A percentile compares a stretch with the other conserved stretches of the same genome.
These are phyloP conservation scores for Leptatherina wallacei DNA, from an alignment of 2,797 vertebrate species.

Conservation along the genomic window DNA sequence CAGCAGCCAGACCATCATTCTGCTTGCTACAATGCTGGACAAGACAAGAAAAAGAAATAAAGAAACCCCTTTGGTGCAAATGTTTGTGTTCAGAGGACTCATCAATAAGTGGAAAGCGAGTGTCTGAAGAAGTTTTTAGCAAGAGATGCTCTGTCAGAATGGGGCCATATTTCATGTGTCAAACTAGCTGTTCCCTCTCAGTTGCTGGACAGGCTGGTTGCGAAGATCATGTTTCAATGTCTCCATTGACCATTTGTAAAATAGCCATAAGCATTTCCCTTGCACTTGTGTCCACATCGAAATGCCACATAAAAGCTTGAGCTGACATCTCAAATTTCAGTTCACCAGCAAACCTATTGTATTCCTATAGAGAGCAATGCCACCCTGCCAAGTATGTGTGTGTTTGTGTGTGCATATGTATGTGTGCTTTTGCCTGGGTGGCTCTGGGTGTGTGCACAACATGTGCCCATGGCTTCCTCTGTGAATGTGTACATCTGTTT, in stretches of 20 bases:
- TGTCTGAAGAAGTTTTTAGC: background rate
- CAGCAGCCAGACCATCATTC: no score
- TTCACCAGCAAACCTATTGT: constrained; percentile 44
- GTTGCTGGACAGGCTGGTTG: background rate
- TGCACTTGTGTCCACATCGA: constrained; percentile 37
- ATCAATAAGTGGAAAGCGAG: background rate
- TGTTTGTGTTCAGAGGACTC: background rate
- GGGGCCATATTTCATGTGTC: background rate
- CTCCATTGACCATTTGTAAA: constrained; percentile 25
- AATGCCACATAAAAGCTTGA: constrained; percentile 48
- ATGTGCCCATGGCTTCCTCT: constrained; percentile 50
- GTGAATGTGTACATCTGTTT: constrained; percentile 71
- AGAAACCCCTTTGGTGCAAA: no score
- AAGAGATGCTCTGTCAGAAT: background rate
- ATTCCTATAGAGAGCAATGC: constrained; percentile 46
- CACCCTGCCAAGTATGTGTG: constrained; percentile 24
- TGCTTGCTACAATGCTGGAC: background rate
- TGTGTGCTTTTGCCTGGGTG: constrained; percentile 37
- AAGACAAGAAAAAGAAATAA: no score
- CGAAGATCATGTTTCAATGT: constrained; percentile 11
- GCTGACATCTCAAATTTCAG: constrained; percentile 43
- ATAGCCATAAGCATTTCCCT: constrained; percentile 18
- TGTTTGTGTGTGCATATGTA: constrained; percentile 22
- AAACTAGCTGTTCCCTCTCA: constrained; percentile 1
- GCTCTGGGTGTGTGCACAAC: constrained; percentile 37